Conservation (phyloP, 2,888 invertebrate species). For the Apoda limacodes region DNA sequence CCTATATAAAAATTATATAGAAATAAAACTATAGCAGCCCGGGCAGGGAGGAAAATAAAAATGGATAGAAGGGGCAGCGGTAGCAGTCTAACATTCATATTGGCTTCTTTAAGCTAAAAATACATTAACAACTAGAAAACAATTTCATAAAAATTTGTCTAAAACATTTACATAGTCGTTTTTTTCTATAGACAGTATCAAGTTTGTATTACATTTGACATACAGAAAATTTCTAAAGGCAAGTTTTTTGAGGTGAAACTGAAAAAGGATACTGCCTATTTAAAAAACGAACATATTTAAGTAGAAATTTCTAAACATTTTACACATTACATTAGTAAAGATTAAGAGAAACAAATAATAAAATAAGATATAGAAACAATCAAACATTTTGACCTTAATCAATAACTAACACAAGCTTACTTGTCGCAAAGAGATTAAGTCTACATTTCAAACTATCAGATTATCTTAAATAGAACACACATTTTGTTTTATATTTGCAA, state of each 20-base stretch:
- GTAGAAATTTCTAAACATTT: conserved; percentile 58
- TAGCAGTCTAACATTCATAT: conserved; percentile 69
- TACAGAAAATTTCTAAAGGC: conserved; percentile 13
- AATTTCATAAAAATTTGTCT: conserved; percentile 47
- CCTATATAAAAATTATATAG: conserved; percentile 63
- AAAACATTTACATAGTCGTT: conserved; percentile 36
- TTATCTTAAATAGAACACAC: no score
- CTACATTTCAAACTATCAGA: no score
- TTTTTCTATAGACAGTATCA: conserved; percentile 54
- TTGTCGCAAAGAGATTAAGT: no score
- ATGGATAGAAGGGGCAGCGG: conserved; percentile 51
- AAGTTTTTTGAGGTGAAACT: neutral
- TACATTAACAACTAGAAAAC: conserved; percentile 64
- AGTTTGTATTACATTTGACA: conserved; percentile 31
- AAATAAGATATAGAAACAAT: no score
- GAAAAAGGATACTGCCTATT: conserved; percentile 59
- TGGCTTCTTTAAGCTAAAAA: conserved; percentile 69
- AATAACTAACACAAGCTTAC: no score
- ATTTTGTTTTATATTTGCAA: conserved; percentile 65
- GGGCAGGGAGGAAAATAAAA: conserved; percentile 58
- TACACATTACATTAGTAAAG: conserved; percentile 47
- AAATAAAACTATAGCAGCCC: conserved; percentile 64
- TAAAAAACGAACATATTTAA: conserved; percentile 58
- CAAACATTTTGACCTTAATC: no score
- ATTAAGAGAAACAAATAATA: no score